Base-by-base conservation (phyloP, 2,797 vertebrate species). In the Hirundo rustica region DNA sequence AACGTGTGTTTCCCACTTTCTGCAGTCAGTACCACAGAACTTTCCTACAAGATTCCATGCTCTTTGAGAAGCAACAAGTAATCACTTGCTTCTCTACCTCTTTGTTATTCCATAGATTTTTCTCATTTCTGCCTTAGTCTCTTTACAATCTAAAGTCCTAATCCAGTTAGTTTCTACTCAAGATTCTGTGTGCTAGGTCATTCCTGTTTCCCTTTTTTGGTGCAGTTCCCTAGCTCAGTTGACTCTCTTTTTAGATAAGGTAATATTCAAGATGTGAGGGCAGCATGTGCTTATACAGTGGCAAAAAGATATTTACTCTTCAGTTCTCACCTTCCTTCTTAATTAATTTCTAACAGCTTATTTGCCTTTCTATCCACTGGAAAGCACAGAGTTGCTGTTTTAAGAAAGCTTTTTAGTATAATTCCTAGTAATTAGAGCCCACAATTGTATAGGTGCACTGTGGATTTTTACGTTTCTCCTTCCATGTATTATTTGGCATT, bases 401-500 rank as follows among this genome's bases (percentile, higher is more conserved):
- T 50, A 82, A 74, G 62, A 48, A 74, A 75, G 29, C 5, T 45
- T 20, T 50, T 85, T 29, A 38, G 64, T 42, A 32, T 34, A 72
- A 82, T 42, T 68, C 34, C 42, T 60, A 11, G 16, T 68, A 82
- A 75, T 71, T 61, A 72, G 7, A 94, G 34, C 10, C 38, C 18
- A 23, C 57, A 53, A 82, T 27, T 68, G 17, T 23, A 42, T 40
- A 65, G 8, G 11, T 73, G 47, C 29, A 17, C 50, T 13, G 27
- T 5, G 14, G 32, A 65, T 32, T 62, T 32, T 64, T 85, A 36
- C 38, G 36, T 38, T 86, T 72, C 51, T 4, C 17, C 13, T 92
- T 2, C 1, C 0, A 0, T 11, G 2, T 29, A 42, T 70, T 50
- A 50, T 54, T 42, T 88, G 34, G 6, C 15, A 65, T 75, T 78